Percentiles rank a stretch among this genome's conserved stretches.
These are phyloP conservation scores for Sterrhoptilus dennistouni DNA, from an alignment of 2,113 vertebrate genomes.

Conservation along the genomic window DNA sequence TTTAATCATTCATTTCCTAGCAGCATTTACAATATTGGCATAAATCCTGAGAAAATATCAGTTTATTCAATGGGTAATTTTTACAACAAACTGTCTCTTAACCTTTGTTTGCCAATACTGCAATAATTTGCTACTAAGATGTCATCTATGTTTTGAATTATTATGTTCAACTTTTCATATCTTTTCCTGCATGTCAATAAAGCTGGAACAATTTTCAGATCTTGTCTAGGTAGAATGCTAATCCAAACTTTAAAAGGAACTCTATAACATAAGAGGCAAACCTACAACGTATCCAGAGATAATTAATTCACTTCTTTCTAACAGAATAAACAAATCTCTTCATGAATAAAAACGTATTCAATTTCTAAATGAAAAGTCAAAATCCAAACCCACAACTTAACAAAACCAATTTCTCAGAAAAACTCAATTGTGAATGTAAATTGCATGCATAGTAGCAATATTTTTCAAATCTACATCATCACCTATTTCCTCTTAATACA, in stretches of 20 bases:
- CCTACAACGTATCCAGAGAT: not conserved
- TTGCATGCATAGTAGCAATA: not conserved
- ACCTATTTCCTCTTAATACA: not conserved
- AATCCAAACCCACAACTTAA: not conserved
- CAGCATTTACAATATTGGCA: not conserved
- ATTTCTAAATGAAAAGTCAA: not conserved
- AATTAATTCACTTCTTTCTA: conserved; percentile 25
- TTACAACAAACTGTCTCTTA: not conserved
- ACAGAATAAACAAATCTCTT: conserved; percentile 10
- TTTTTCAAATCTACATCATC: not conserved
- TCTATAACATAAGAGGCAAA: not conserved
- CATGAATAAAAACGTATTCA: not conserved
- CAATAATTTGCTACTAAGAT: not conserved
- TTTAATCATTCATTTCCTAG: not conserved
- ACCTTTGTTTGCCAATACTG: not conserved
- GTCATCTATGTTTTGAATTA: not conserved
- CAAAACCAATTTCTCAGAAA: not conserved
- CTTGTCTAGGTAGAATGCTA: not conserved
- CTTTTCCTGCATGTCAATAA: not conserved
- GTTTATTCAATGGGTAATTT: not conserved
- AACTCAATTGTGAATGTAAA: not conserved
- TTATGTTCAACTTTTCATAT: conserved; percentile 27
- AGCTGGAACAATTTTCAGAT: conserved; percentile 5
- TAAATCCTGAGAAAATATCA: not conserved
- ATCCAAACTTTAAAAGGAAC: conserved; percentile 9